Percentiles rank a stretch among this genome's conserved stretches.
These are phyloP conservation scores for Holacanthella duospinosa DNA, from an alignment of 2,888 invertebrate genomes.

Conservation along the genomic window DNA sequence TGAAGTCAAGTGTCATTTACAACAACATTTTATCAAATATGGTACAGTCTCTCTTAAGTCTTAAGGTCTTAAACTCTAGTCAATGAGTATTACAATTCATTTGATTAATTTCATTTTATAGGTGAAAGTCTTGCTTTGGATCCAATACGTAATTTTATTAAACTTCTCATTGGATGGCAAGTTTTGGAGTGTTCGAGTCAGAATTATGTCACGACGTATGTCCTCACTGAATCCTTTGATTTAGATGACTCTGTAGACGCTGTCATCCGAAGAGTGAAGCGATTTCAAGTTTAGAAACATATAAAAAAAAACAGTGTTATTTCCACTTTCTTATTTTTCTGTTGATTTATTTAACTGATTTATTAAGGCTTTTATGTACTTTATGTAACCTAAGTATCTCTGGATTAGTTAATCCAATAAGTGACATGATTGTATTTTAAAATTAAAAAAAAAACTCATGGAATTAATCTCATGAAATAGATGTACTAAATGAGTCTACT, in stretches of 20 bases:
- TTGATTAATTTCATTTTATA: constrained; percentile 43
- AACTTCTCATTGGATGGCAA: constrained; percentile 69
- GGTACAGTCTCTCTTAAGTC: constrained; percentile 45
- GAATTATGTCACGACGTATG: constrained; percentile 43
- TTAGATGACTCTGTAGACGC: constrained; percentile 24
- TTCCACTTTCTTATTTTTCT: background rate
- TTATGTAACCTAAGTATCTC: background rate
- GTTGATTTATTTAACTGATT: background rate
- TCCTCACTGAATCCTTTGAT: constrained; percentile 44
- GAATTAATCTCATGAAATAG: too few species aligned
- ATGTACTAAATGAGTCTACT: too few species aligned
- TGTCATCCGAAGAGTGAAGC: constrained; percentile 26
- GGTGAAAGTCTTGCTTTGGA: constrained; percentile 82
- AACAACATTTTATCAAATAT: constrained; percentile 50
- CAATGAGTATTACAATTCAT: background rate
- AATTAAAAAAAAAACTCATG: too few species aligned
- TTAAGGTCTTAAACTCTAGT: too few species aligned
- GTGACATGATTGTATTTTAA: too few species aligned
- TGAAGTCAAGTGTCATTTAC: constrained; percentile 54
- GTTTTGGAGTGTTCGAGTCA: constrained; percentile 53
- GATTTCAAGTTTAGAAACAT: constrained; percentile 20
- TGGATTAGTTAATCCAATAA: too few species aligned
- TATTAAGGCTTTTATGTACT: background rate
- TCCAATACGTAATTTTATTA: constrained; percentile 71
- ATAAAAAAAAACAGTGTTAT: background rate